Evolutionary conservation across 2,797 vertebrate genomes (phyloP), one percentile per base, ranked within the genome.

Genomic region (Squalus acanthias): DNA sequence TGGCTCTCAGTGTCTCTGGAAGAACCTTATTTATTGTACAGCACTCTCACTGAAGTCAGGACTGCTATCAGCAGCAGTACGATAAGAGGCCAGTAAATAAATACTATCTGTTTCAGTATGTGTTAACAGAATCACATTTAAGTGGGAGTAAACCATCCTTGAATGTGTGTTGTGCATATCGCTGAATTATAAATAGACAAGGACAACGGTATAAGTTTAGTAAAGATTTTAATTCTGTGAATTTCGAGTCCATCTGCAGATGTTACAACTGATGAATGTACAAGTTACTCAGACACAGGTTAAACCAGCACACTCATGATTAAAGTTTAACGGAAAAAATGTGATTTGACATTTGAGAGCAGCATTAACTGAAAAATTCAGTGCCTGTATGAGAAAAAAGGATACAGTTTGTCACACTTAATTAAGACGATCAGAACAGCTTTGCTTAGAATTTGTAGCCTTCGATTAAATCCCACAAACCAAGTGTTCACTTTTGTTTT

Each of bases 181-280:
- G 53, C 91, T 69, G 65, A 39, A 69, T 67, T 69, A 93, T 69
- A 93, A 93, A 93, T 93, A 39, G 22, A 24, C 17, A 7, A 33
- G 53, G 70, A 46, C 70, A 57, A 57, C 70, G 2, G 12, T 76
- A 9, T 29, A 72, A 95, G 94, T 95, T 95, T n/a, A 95, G 94
- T 95, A 95, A 95, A 95, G 94, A 60, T 74, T 95, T 95, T 95
- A 95, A 95, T 95, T 95, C 26, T 76, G 70, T n/a, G 69, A 95
- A 74, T 69, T n/a, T 95, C 29, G 94, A 95, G 50, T 95, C 57
- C 89, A 92, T 63, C 46, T 95, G 94, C 50, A 57, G 70, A 20
- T 60, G 50, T 95, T 76, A 95, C 94, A 95, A 74, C 69, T 95
- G 94, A 53, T 76, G 94, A 95, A 74, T 95, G 46, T 57, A 74